Evolutionary conservation across 2,888 invertebrate genomes (phyloP), one percentile per base, ranked within the genome.

Genomic region (Endotricha flammealis): DNA sequence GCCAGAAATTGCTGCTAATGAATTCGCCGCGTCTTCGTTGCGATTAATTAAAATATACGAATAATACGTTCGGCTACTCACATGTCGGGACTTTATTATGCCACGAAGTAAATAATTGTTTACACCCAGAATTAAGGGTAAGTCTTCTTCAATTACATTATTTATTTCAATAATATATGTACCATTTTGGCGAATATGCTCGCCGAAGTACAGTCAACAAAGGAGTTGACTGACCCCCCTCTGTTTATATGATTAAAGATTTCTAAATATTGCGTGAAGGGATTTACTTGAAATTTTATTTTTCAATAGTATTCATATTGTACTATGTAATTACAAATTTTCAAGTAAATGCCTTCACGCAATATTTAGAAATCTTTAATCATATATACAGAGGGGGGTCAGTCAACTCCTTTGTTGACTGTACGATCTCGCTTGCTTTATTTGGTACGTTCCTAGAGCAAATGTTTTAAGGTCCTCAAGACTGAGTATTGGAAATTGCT

Each of bases 371-470:
- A n/a, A n/a, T n/a, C n/a, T n/a, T n/a, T n/a, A n/a, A n/a, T n/a
- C n/a, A n/a, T n/a, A n/a, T n/a, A n/a, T n/a, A n/a, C n/a, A n/a
- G n/a, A n/a, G n/a, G n/a, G n/a, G n/a, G n/a, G n/a, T n/a, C n/a
- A n/a, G n/a, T n/a, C n/a, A n/a, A n/a, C n/a, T n/a, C n/a, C n/a
- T n/a, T n/a, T n/a, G n/a, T n/a, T n/a, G n/a, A n/a, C n/a, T n/a
- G n/a, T n/a, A 42, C 7, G 36, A 36, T 10, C 36, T n/a, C 3
- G 36, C 39, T 12, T 39, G 39, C 10, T 33, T 33, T n/a, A 39
- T 12, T 12, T 39, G 36, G 17, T 42, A 39, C 5, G 36, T 25
- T n/a, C 30, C 22, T 8, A 12, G 20, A 11, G 20, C 30, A 20
- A 31, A 31, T 17, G 8, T 12, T 5, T 20, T 22, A 9, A 30